Percentiles rank a stretch among this genome's conserved stretches.
Conservation (phyloP, 2,113 vertebrate species). For the Sula dactylatra region DNA sequence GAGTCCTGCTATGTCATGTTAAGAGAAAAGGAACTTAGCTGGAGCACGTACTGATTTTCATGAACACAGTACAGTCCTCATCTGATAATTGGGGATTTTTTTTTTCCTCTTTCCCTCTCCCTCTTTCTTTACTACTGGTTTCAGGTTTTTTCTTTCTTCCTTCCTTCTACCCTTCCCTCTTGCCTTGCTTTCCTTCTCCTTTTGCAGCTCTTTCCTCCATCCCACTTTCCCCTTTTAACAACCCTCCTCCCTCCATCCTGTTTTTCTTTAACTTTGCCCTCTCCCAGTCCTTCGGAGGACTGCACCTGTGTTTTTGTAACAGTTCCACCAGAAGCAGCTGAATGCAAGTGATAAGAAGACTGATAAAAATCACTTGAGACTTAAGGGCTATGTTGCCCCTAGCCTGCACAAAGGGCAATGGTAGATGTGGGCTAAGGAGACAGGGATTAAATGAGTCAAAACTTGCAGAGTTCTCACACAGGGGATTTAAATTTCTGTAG, state of each 20-base stretch:
- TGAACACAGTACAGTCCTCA: neutral
- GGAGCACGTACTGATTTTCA: neutral
- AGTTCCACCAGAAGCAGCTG: slow-evolving; percentile 13
- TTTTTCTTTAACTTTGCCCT: neutral
- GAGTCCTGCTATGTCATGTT: neutral
- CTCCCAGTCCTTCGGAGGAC: neutral
- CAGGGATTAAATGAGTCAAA: neutral
- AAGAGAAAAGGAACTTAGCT: neutral
- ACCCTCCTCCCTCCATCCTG: neutral
- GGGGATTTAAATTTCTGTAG: neutral
- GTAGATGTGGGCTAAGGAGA: neutral
- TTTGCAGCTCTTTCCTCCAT: neutral
- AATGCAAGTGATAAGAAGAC: slow-evolving; percentile 18
- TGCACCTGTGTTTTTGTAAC: neutral
- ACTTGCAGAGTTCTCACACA: neutral
- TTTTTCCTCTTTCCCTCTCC: neutral
- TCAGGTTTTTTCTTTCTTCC: neutral
- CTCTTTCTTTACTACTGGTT: neutral
- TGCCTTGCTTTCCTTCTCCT: neutral
- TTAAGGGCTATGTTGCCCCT: neutral
- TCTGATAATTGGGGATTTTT: neutral
- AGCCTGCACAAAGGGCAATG: neutral
- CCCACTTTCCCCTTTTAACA: neutral
- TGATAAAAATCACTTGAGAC: neutral
- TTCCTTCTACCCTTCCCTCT: neutral